Evolutionary conservation across 2,888 invertebrate genomes (phyloP).

Genomic region (Pegoplata infirma): DNA sequence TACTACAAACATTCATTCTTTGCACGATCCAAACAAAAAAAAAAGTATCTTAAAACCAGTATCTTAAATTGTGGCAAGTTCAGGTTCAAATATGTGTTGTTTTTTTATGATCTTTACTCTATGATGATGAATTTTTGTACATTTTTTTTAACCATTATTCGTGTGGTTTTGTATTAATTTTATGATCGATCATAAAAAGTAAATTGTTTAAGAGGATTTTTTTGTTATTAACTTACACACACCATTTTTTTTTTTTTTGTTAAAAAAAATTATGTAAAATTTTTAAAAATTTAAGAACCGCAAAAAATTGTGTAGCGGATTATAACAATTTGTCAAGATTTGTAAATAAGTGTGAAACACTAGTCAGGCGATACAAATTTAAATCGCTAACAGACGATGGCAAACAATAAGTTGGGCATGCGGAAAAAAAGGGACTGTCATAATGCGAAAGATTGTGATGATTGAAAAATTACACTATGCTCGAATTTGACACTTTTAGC

Average conservation of each 20-base stretch:
- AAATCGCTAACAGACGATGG: too few relatives aligned
- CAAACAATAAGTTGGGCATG: too few relatives aligned
- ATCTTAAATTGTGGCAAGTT: conserved; percentile 62
- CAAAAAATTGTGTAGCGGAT: neutral
- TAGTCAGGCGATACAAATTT: too few relatives aligned
- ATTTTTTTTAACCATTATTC: conserved; percentile 46
- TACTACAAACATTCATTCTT: conserved; percentile 25
- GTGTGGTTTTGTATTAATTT: conserved; percentile 39
- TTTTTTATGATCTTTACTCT: conserved; percentile 37
- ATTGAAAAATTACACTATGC: too few relatives aligned
- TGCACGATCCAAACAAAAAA: conserved; percentile 16
- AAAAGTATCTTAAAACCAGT: conserved; percentile 53
- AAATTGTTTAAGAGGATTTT: conserved; percentile 32
- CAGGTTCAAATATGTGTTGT: conserved; percentile 60
- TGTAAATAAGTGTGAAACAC: neutral
- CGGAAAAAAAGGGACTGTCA: too few relatives aligned
- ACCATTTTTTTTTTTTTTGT: conserved; percentile 6
- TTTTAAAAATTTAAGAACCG: conserved; percentile 5
- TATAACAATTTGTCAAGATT: neutral
- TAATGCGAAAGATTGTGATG: too few relatives aligned
- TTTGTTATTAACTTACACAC: neutral
- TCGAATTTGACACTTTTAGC: too few relatives aligned
- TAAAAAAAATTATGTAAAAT: neutral
- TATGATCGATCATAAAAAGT: conserved; percentile 50
- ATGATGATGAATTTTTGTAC: conserved; percentile 53